Conservation (phyloP, 2,797 vertebrate species). For the Lemur catta region DNA sequence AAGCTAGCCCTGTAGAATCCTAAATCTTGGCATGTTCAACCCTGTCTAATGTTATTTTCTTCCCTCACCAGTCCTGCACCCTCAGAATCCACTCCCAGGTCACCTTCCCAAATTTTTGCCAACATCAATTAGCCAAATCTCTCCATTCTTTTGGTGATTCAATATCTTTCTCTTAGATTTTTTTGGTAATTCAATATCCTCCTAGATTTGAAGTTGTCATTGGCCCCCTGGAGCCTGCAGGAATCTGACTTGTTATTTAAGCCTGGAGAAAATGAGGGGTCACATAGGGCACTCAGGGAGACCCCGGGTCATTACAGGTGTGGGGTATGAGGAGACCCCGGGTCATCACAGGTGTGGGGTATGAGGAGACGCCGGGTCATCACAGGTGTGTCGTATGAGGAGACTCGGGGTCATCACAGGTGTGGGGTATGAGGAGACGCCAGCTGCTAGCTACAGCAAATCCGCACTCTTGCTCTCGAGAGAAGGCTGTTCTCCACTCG, state of each 20-base stretch:
- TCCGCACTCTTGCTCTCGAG: not conserved
- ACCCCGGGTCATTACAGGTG: not conserved
- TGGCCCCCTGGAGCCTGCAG: not conserved
- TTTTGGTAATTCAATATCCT: not conserved
- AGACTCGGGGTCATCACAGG: not conserved
- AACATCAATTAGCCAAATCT: not conserved
- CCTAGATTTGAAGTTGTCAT: not conserved
- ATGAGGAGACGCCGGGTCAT: not conserved
- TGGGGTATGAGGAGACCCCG: not conserved
- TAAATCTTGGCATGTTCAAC: not conserved
- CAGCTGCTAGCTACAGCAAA: not conserved
- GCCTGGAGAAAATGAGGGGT: not conserved
- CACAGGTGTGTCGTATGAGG: not conserved
- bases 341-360: not conserved
- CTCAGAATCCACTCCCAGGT: not conserved
- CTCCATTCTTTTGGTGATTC: not conserved
- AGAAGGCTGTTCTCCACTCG: not conserved
- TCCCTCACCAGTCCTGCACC: not conserved
- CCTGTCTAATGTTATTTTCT: not conserved
- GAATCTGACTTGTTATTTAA: not conserved
- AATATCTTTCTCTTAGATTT: not conserved
- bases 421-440: not conserved
- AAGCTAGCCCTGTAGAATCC: not conserved
- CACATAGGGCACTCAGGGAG: not conserved
- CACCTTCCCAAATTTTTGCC: not conserved